These are phyloP conservation scores for Drymonia ruficornis DNA, from an alignment of 2,888 invertebrate species.

Conservation along the genomic window DNA sequence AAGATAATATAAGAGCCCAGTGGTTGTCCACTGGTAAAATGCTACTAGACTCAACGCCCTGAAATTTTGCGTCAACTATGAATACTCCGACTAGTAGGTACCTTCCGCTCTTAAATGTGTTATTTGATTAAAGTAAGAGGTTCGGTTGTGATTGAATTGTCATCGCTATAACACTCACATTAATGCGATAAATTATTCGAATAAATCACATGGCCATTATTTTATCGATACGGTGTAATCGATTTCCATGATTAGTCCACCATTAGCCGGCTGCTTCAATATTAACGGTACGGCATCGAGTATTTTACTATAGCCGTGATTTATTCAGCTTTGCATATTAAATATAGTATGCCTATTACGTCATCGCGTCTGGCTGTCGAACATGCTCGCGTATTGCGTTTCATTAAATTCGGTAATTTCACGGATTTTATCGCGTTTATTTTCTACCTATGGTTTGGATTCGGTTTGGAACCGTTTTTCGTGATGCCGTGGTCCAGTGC, in stretches of 20 bases:
- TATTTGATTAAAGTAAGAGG: too few relatives aligned
- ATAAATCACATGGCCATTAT: not conserved
- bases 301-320: not conserved
- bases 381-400: not conserved
- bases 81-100: too few relatives aligned
- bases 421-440: not conserved
- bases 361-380: not conserved
- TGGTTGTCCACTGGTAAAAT: too few relatives aligned
- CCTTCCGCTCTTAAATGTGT: too few relatives aligned
- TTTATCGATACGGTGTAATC: slow-evolving; percentile 1
- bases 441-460: too few relatives aligned
- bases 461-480: too few relatives aligned
- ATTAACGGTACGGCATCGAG: not conserved
- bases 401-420: not conserved
- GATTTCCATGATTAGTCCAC: not conserved
- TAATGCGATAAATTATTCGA: not conserved
- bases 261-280: not conserved
- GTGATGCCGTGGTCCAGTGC: too few relatives aligned
- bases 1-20: too few relatives aligned
- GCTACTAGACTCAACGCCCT: too few relatives aligned
- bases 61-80: too few relatives aligned
- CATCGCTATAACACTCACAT: too few relatives aligned
- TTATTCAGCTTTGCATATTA: not conserved
- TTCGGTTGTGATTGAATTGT: too few relatives aligned
- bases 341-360: not conserved